Evolutionary conservation across 2,797 vertebrate species (phyloP), one percentile per base, ranked within the genome.

Genomic region (Leptodactylus fallax): DNA sequence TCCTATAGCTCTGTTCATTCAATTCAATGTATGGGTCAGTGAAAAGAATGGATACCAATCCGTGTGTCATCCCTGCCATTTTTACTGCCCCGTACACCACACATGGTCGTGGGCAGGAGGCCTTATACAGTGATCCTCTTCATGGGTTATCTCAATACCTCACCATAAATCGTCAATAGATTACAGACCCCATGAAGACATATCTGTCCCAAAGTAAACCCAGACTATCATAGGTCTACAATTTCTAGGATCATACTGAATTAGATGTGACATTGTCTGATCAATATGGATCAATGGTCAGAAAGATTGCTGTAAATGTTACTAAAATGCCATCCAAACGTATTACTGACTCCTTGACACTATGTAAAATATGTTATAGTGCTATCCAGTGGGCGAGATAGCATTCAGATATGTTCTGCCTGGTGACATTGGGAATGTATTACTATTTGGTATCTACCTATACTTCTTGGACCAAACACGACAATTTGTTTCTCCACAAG

Each of bases 401-500:
- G 5, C 8, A 79, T 79, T 79, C 36, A 55, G 47, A 55, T 7
- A 7, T 9, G 36, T 74, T 74, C 21, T 72, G 16, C 25, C 72
- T 74, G 69, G 53, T 49, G 17, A 69, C 12, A 36, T 25, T 17
- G 47, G 76, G 27, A 74, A n/a, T 16, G n/a, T n/a, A n/a, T n/a
- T n/a, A n/a, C 36, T 85, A 55, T 67, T 36, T 67, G 53, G 55
- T 81, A 67, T 81, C 69, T 79, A 45, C 25, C 51, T 85, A 49
- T 49, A 19, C 27, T 74, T 81, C n/a, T 63, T 60, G 79, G 79
- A 23, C 8, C 45, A 16, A 82, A 49, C 47, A 86, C 79, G 78
- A 58, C 51, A 83, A 78, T 47, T 27, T 82, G 61, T 86, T 72
- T 61, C 85, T 67, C 61, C 23, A 53, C 72, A 72, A 27, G 79